A percentile compares a stretch with the other conserved stretches of the same genome.
phyloP scores from a whole-genome alignment of 2,888 invertebrate species.

The Drosophila anomalipes region DNA sequence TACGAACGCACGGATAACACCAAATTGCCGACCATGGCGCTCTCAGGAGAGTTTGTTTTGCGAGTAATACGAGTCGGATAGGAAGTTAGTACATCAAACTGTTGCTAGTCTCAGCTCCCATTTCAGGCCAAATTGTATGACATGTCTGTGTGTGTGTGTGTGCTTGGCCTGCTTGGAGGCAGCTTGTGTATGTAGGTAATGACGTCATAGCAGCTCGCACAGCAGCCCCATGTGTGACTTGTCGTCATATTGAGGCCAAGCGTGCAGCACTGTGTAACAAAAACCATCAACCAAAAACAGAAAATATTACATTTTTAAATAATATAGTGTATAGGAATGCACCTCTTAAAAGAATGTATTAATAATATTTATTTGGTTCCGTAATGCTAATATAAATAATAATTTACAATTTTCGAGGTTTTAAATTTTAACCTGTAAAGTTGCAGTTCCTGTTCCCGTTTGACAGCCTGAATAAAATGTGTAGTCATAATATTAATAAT shows the following conservation, averaged over 20 bases:
- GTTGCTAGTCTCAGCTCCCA: conserved; percentile 63
- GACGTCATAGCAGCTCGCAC: conserved; percentile 73
- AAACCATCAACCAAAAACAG: not conserved
- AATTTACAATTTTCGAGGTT: not conserved
- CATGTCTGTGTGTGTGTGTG: conserved; percentile 13
- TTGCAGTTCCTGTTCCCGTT: not conserved
- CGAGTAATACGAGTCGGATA: conserved; percentile 54
- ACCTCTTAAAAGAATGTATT: not conserved
- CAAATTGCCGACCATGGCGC: conserved; percentile 42
- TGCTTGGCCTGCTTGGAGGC: conserved; percentile 42
- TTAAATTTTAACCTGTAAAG: not conserved
- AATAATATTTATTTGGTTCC: not conserved
- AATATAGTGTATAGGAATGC: not conserved
- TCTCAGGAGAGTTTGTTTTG: conserved; percentile 45
- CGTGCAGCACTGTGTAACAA: conserved; percentile 49
- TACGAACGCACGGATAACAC: conserved; percentile 52
- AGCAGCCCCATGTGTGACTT: conserved; percentile 43
- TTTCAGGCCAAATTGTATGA: conserved; percentile 23
- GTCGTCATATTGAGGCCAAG: conserved; percentile 63
- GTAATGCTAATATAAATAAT: not conserved
- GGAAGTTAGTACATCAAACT: conserved; percentile 62
- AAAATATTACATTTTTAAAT: not conserved
- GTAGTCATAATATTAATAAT: not conserved
- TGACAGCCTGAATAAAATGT: not conserved
- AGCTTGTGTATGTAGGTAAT: conserved; percentile 70